Base-by-base conservation (phyloP, 2,797 vertebrate genomes). In the Acanthurus leucopareius region DNA sequence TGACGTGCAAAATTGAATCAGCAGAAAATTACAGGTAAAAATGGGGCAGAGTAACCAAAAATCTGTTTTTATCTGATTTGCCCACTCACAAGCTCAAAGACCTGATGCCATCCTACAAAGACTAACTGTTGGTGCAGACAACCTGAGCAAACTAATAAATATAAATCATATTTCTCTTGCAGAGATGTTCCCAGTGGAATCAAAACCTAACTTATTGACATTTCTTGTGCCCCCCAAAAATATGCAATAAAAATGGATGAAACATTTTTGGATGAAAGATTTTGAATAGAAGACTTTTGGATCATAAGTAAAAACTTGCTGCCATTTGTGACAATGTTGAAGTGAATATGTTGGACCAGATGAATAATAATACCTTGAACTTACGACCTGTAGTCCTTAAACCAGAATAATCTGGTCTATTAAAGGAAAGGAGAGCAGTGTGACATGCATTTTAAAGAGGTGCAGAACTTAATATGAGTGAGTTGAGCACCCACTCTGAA, bases 401-500 rank as follows among this genome's bases (percentile, higher is more conserved):
- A 19, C n/a, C 47, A 48, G 60, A 73, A 71, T 53, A 57, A 64
- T 52, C 53, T 58, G 22, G 3, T 65, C 62, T 14, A 6, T 17
- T 57, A 63, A 35, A 82, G 22, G 44, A 75, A 19, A 3, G 7
- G 28, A 48, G 65, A 73, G 45, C 52, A 28, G 11, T 77, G 52
- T 49, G 45, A 48, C 57, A 19, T 69, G 62, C 59, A 83, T 83
- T 81, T 81, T 65, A 75, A 88, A 82, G 64, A 79, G 66, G 57
- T 58, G 22, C 45, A 69, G 52, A 73, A 54, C 63, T 59, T 57
- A 73, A 57, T 47, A 54, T 53, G 47, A 58, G 64, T 16, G 20
- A 10, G 20, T 4, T 1, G 51, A 66, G 9, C 0, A 38, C 7
- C 3, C 16, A 11, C 38, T 40, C 10, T 25, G 44, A 60, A 53